These are phyloP conservation scores for Epizoanthus rinbou DNA, from an alignment of 92 coral and sea anemone species.

Conservation along the genomic window DNA sequence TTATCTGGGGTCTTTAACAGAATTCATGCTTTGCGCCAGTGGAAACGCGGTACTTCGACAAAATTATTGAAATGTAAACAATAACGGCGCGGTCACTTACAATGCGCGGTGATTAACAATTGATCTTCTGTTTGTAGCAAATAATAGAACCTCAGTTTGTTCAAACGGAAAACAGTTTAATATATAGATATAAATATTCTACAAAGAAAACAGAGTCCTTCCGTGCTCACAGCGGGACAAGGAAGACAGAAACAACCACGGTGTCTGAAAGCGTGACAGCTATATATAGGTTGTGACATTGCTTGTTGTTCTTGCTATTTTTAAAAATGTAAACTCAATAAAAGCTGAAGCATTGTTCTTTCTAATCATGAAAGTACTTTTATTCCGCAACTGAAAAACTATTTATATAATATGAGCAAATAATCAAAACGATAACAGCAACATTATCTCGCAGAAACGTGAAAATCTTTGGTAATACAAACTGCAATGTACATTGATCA, in stretches of 20 bases:
- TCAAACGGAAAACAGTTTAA: slow-evolving; percentile 12
- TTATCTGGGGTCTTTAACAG: slow-evolving; percentile 22
- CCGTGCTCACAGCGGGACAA: slow-evolving; percentile 19
- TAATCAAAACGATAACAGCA: no score
- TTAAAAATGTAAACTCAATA: no score
- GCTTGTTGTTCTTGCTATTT: not conserved
- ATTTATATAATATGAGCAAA: no score
- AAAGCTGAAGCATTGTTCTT: no score
- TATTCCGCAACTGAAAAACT: no score
- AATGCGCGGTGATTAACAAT: not conserved
- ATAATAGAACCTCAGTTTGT: not conserved
- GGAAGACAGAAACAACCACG: not conserved
- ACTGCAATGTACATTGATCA: no score
- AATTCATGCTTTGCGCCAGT: slow-evolving; percentile 12
- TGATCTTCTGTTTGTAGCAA: not conserved
- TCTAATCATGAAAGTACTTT: no score
- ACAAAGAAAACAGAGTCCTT: not conserved
- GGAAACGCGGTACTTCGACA: slow-evolving; percentile 16
- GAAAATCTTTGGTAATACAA: no score
- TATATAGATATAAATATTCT: not conserved
- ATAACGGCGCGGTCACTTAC: not conserved
- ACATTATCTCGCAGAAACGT: no score
- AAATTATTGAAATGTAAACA: slow-evolving; percentile 11
- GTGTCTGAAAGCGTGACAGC: not conserved
- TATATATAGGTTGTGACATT: not conserved